phyloP scores from a whole-genome alignment of 2,797 vertebrate genomes.

The Acanthurus lineatus region DNA sequence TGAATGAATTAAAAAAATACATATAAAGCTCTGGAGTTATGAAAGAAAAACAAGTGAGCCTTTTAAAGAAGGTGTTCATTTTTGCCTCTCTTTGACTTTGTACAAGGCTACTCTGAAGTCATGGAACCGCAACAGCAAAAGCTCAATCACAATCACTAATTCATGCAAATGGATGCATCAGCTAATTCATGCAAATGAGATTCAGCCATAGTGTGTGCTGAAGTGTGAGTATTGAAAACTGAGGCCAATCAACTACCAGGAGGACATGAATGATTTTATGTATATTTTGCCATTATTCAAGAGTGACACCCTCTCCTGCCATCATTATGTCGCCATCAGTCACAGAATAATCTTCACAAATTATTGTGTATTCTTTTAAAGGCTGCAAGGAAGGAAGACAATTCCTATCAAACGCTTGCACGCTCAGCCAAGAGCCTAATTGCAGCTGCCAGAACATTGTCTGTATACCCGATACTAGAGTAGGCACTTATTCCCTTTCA shows the following conservation, averaged over 20 bases:
- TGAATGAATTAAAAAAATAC: background rate
- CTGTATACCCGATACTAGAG: slow-evolving; percentile 35
- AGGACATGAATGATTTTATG: slow-evolving; percentile 7
- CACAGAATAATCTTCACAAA: slow-evolving; percentile 33
- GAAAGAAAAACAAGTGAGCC: background rate
- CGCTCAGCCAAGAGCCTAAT: slow-evolving; percentile 48
- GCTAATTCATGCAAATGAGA: slow-evolving; percentile 17
- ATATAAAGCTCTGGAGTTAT: background rate
- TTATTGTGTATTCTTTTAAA: slow-evolving; percentile 37
- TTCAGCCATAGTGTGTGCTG: background rate
- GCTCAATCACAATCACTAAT: slow-evolving; percentile 8
- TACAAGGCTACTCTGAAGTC: background rate
- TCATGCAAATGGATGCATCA: slow-evolving; percentile 14
- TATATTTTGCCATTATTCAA: slow-evolving; percentile 16
- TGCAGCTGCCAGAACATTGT: slow-evolving; percentile 66
- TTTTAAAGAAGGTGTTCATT: background rate
- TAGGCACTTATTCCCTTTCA: slow-evolving; percentile 59
- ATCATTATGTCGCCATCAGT: slow-evolving; percentile 37
- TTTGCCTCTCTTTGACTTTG: background rate
- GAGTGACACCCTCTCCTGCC: slow-evolving; percentile 8
- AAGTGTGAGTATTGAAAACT: background rate
- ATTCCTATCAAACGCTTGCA: slow-evolving; percentile 26
- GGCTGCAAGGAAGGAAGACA: slow-evolving; percentile 23
- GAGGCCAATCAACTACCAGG: background rate
- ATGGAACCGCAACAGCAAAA: slow-evolving; percentile 5